Percentiles rank a stretch among this genome's conserved stretches.
These are phyloP conservation scores for Malurus melanocephalus DNA, from an alignment of 2,113 vertebrate genomes.

Conservation along the genomic window DNA sequence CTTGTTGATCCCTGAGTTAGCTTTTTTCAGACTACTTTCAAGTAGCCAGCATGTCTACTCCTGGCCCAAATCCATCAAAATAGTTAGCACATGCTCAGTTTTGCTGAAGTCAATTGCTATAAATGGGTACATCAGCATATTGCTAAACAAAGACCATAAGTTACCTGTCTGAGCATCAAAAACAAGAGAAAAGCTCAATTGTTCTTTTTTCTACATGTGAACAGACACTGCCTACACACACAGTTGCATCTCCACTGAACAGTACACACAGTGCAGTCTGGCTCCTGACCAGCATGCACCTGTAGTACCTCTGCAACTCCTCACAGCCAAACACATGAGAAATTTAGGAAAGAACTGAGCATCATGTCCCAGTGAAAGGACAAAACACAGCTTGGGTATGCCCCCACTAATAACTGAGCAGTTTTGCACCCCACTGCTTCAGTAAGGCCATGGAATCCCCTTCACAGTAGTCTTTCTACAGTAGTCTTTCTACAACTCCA, in stretches of 20 bases:
- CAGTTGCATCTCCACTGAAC: background rate
- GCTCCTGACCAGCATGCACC: background rate
- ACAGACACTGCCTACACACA: background rate
- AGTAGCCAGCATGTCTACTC: background rate
- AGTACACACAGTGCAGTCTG: background rate
- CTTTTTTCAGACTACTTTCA: slow-evolving; percentile 1
- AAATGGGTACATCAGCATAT: background rate
- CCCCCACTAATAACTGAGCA: background rate
- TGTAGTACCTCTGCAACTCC: background rate
- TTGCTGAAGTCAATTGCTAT: background rate
- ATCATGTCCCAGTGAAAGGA: fast-evolving
- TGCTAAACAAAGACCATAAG: slow-evolving; percentile 10
- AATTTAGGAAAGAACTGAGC: background rate
- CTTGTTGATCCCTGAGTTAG: background rate
- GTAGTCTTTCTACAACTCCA: background rate
- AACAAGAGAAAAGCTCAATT: background rate
- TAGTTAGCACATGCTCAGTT: background rate
- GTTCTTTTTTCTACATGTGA: background rate
- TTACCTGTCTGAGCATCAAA: background rate
- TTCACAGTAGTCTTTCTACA: background rate
- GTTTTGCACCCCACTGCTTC: background rate
- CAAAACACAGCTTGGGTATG: background rate
- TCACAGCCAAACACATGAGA: background rate
- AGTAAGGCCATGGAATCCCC: background rate
- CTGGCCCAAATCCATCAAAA: background rate